These are phyloP conservation scores for Nemapogon koenigi DNA, from an alignment of 2,888 invertebrate species.

Conservation along the genomic window DNA sequence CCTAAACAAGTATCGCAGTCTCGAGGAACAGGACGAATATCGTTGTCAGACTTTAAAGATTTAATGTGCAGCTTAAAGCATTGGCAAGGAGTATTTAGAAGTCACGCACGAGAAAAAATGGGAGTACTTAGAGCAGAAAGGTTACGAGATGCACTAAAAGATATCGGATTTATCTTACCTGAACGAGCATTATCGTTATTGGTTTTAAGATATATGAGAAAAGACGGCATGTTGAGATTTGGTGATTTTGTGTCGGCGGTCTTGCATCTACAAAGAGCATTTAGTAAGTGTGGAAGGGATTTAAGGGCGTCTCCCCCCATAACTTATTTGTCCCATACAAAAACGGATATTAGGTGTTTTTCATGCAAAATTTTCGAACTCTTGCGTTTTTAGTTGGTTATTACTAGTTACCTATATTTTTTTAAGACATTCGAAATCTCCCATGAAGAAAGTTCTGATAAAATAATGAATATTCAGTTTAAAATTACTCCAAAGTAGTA, in stretches of 20 bases:
- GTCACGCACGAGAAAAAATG: conserved; percentile 89
- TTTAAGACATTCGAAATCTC: no score
- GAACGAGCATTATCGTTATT: conserved; percentile 84
- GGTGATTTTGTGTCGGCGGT: conserved; percentile 93
- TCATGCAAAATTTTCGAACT: no score
- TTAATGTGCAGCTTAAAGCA: conserved; percentile 89
- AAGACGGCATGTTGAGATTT: conserved; percentile 89
- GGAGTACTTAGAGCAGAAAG: conserved; percentile 88
- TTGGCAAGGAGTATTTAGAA: conserved; percentile 89
- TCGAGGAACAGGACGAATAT: conserved; percentile 80
- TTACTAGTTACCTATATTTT: no score
- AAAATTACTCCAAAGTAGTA: no score
- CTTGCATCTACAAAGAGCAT: conserved; percentile 86
- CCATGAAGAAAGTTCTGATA: no score
- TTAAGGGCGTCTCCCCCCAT: background rate
- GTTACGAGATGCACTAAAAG: conserved; percentile 80
- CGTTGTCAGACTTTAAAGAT: conserved; percentile 87
- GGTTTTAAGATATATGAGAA: conserved; percentile 87
- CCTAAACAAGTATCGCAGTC: conserved; percentile 50
- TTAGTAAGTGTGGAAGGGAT: conserved; percentile 61
- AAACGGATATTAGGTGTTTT: no score
- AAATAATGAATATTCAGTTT: no score
- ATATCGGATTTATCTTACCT: conserved; percentile 88
- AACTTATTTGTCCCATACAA: background rate
- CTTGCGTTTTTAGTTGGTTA: no score